A percentile compares a stretch with the other conserved stretches of the same genome.
These are phyloP conservation scores for Calyptomena viridis DNA, from an alignment of 2,113 vertebrate genomes.

Conservation along the genomic window DNA sequence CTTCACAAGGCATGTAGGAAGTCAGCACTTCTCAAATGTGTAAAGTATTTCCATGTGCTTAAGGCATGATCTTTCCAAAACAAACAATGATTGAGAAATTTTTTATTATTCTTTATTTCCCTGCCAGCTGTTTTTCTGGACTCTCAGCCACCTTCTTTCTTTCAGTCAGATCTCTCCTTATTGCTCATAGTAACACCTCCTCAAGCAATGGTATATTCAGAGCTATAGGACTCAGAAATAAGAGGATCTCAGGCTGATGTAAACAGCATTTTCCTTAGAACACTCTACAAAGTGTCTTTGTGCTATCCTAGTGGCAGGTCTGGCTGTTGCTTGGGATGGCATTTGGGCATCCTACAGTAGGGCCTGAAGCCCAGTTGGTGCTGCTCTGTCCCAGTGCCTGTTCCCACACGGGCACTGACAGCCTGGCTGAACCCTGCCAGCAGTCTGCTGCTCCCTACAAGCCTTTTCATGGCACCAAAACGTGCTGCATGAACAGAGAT, in stretches of 20 bases:
- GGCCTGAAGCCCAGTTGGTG: neutral
- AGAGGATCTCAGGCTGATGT: constrained; percentile 1
- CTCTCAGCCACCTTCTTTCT: constrained; percentile 62
- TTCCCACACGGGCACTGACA: neutral
- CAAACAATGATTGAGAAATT: constrained; percentile 67
- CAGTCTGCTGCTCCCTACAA: neutral
- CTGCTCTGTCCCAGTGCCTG: neutral
- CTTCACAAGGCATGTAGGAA: constrained; percentile 71
- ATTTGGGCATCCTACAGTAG: neutral
- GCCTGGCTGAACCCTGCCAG: neutral
- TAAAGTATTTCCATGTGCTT: constrained; percentile 79
- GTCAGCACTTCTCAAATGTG: constrained; percentile 72
- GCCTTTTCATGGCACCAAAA: neutral
- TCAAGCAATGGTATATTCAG: constrained; percentile 26
- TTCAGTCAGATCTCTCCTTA: constrained; percentile 54
- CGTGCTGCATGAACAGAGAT: neutral
- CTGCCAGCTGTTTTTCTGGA: constrained; percentile 62
- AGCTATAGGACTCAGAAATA: neutral
- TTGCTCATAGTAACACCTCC: constrained; percentile 65
- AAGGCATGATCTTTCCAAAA: constrained; percentile 72
- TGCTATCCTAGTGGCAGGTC: neutral
- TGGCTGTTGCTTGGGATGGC: neutral
- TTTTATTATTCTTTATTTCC: constrained; percentile 70
- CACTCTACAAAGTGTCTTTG: neutral
- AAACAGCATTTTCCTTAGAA: neutral